Evolutionary conservation across 2,888 invertebrate species (phyloP), one percentile per base, ranked within the genome.

Genomic region (Drosophila demipolita): DNA sequence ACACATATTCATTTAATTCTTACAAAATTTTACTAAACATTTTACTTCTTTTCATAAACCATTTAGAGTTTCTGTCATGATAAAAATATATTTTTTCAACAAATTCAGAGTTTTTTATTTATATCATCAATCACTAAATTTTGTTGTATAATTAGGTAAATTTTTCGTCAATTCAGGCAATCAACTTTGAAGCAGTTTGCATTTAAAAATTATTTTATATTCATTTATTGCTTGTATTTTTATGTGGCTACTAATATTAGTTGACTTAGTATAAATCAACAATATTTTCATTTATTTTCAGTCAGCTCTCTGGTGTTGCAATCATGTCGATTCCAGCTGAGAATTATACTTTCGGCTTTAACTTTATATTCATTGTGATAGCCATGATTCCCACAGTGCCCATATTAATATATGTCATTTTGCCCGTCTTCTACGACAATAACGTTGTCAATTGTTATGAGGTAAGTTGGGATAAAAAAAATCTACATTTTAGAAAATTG

Each of bases 321-420:
- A 93, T 95, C 26, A 93, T 95, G 85, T 94, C 94, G 0, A 93
- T 94, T 33, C 94, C 94, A 0, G 93, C 94, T 0, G 94, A 95
- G 78, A 93, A 92, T 66, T 94, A 94, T 80, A 80, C 92, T 3
- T 94, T 92, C 71, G 95, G 95, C 2, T 93, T 94, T 0, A 93
- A 93, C 66, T 94, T 94, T 68, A 82, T 92, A 38, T 90, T 93
- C 36, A 70, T 91, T 4, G 89, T 93, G 2, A 26, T 94, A 1
- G 90, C 93, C 9, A 93, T 94, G 83, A 75, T 94, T 7, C 74
- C 93, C 1, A 92, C 91, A 3, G 78, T 91, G 3, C 92, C 92
- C 0, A 66, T 91, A 1, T 76, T 92, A 1, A 86, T 93, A 52
- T 93, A 90, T 64, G 69, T 94, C 0, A 94, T 94, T 76, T 88